Conservation (phyloP, 2,797 vertebrate species). For the Catostomus latipinnis region DNA sequence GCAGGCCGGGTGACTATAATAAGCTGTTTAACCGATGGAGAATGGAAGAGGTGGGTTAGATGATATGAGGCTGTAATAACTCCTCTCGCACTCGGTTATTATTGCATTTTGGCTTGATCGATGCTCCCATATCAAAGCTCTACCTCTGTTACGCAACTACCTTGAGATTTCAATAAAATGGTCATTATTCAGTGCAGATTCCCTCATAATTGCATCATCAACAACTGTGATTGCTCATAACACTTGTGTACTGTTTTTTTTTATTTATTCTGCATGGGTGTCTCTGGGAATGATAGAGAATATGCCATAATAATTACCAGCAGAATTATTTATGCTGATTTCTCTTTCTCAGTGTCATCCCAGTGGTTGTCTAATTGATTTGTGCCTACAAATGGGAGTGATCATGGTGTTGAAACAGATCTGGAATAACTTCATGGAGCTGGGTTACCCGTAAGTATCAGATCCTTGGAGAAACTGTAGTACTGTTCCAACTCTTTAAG, state of each 20-base stretch:
- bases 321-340: conserved; percentile 40
- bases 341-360: conserved; percentile 88
- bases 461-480: not conserved
- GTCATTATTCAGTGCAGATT: conserved; percentile 36
- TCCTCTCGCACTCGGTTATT: conserved; percentile 20
- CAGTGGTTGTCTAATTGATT: conserved; percentile 97
- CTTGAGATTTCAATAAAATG: conserved; percentile 8
- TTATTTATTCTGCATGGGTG: not conserved
- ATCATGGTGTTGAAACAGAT: conserved; percentile 99
- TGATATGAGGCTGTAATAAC: conserved; percentile 6
- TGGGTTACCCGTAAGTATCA: conserved; percentile 87
- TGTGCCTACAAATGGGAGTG: conserved; percentile 98
- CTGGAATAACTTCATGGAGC: conserved; percentile 99
- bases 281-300: conserved; percentile 3
- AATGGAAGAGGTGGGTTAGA: conserved; percentile 92
- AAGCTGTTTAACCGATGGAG: conserved; percentile 99
- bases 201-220: conserved; percentile 18
- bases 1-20: conserved; percentile 97
- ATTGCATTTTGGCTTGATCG: conserved; percentile 3
- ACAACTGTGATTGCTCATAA: not conserved
- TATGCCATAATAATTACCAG: conserved; percentile 9
- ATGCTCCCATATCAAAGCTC: conserved; percentile 24
- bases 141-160: not conserved
- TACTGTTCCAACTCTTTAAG: too few relatives aligned
- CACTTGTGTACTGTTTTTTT: conserved; percentile 4